These are phyloP conservation scores for Drosophila eohydei DNA, from an alignment of 2,888 invertebrate genomes.

Conservation along the genomic window DNA sequence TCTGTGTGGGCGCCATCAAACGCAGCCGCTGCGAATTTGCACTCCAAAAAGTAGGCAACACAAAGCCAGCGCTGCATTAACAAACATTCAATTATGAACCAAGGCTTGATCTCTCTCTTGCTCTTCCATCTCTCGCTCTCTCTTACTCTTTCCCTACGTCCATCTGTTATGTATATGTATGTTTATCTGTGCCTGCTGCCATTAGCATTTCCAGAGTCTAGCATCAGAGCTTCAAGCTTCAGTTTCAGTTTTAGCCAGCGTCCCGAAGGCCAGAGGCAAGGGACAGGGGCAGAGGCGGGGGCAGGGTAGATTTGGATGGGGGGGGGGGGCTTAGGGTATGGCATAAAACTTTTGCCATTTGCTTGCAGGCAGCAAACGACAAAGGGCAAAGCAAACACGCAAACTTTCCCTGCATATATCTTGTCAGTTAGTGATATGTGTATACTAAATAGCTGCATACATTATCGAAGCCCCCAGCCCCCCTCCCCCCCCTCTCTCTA, in stretches of 20 bases:
- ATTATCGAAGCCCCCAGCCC: constrained; percentile 47
- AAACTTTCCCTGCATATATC: constrained; percentile 66
- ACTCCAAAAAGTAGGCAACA: constrained; percentile 46
- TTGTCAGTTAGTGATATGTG: constrained; percentile 62
- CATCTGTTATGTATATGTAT: constrained; percentile 7
- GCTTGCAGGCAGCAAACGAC: constrained; percentile 63
- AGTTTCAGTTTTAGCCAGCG: constrained; percentile 23
- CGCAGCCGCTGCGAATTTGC: constrained; percentile 43
- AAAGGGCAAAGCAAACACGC: constrained; percentile 71
- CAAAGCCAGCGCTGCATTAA: constrained; percentile 58
- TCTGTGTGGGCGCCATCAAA: constrained; percentile 35
- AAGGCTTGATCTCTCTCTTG: constrained; percentile 2
- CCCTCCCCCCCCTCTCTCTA: not conserved
- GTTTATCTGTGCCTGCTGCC: constrained; percentile 37
- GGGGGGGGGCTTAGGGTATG: not conserved
- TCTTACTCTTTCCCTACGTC: not conserved
- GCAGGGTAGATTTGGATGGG: not conserved
- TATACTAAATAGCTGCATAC: constrained; percentile 67
- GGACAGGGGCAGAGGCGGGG: not conserved
- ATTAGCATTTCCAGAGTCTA: constrained; percentile 66
- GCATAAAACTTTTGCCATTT: constrained; percentile 70
- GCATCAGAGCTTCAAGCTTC: constrained; percentile 27
- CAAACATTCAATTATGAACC: constrained; percentile 71
- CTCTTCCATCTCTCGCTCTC: not conserved
- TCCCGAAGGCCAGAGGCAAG: not conserved